Conservation (phyloP, 2,113 vertebrate species). For the Phyllostomus discolor region DNA sequence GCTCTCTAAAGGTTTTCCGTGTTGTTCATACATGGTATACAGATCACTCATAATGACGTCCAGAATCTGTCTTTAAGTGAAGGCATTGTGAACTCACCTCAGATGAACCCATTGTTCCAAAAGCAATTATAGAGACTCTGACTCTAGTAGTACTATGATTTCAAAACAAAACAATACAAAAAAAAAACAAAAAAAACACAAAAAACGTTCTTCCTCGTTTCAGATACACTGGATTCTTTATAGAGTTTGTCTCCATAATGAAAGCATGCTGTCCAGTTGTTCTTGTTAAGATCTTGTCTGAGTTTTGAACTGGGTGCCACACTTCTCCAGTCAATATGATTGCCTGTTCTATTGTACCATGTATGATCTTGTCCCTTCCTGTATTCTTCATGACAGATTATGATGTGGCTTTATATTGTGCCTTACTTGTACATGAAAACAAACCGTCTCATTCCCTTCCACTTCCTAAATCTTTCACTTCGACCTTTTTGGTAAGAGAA, state of each 20-base stretch:
- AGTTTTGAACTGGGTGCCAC: slow-evolving; percentile 82
- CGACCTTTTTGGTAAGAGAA: slow-evolving; percentile 77
- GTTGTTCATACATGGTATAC: slow-evolving; percentile 86
- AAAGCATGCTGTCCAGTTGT: slow-evolving; percentile 83
- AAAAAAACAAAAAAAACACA: not conserved
- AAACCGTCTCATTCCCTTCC: slow-evolving; percentile 77
- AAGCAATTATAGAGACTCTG: slow-evolving; percentile 70
- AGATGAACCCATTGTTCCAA: slow-evolving; percentile 80
- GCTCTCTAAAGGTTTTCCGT: slow-evolving; percentile 82
- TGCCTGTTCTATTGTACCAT: slow-evolving; percentile 84
- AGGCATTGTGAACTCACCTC: slow-evolving; percentile 84
- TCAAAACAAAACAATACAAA: slow-evolving; percentile 28
- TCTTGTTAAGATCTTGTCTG: slow-evolving; percentile 80
- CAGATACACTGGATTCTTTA: slow-evolving; percentile 86
- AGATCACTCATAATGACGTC: slow-evolving; percentile 80
- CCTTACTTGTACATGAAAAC: slow-evolving; percentile 88
- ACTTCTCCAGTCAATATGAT: slow-evolving; percentile 77
- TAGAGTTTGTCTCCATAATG: slow-evolving; percentile 80
- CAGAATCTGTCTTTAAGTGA: slow-evolving; percentile 80
- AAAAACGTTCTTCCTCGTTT: slow-evolving; percentile 76
- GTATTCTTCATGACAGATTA: slow-evolving; percentile 82
- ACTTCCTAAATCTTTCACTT: slow-evolving; percentile 71
- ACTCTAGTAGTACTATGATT: slow-evolving; percentile 75
- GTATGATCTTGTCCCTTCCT: slow-evolving; percentile 82
- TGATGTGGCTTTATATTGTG: slow-evolving; percentile 90